Base-by-base conservation (phyloP, 92 coral and sea anemone species). In the Isaurus tuberculatus region DNA sequence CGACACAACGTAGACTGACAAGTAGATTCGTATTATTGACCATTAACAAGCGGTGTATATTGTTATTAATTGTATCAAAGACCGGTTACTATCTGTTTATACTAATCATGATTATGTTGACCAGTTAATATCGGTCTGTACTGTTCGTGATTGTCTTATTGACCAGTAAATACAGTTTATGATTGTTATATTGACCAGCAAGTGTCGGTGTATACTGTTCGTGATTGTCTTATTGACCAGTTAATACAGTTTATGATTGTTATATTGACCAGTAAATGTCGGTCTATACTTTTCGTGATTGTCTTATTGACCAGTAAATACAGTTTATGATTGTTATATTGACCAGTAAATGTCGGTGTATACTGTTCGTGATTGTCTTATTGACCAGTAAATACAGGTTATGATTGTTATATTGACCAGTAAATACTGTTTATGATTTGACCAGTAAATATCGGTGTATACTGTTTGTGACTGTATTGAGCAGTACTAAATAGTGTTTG, bases 1-100 rank as follows among this genome's bases (percentile, higher is more conserved):
- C 82, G 82, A 58, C 14, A 27, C 69, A 23, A 37, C 49, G 13
- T 22, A 58, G 70, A 57, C 82, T 48, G 44, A 34, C 43, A 42
- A 55, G 48, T 77, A 57, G 27, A n/a, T 6, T 20, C 36, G 51
- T 69, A n/a, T 22, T 34, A n/a, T 22, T 69, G 51, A 63, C 34
- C 68, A 26, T 4, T 26, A 63, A 63, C 68, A 28, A 63, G 10
- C 68, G 4, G 26, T n/a, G 5, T 63, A 25, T 27, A 26, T 13
- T 63, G 14, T 10, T 26, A 10, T 1, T 63, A 16, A 63, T 25
- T 26, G 32, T 63, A 14, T 16, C 27, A 26, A 25, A 7, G 33
- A 63, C 16, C 32, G 9, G 33, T 63, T 25, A 29, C 34, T 2
- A 63, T 5, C 32, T 19, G 23, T 19, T 23, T 63, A 27, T 8